phyloP scores from a whole-genome alignment of 2,797 vertebrate genomes.

The Melanotaenia pygmaea region DNA sequence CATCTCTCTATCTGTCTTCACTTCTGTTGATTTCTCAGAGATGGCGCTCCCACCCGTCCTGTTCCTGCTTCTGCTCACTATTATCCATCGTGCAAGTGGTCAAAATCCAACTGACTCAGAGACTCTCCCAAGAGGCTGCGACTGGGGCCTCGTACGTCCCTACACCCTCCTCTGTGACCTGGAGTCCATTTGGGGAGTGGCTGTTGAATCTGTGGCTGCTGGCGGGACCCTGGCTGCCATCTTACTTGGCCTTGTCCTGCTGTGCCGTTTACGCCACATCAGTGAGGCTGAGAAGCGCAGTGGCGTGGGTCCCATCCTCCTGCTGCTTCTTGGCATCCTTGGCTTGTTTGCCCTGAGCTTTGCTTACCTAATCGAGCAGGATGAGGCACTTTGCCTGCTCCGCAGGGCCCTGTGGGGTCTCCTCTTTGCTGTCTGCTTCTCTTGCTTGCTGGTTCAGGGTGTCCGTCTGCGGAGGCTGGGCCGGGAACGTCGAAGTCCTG shows the following conservation, averaged over 20 bases:
- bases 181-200: conserved; percentile 96
- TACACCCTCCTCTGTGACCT: conserved; percentile 93
- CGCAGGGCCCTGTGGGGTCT: conserved; percentile 94
- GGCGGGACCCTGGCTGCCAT: conserved; percentile 88
- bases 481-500: conserved; percentile 87
- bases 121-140: conserved; percentile 88
- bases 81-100: conserved; percentile 49
- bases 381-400: conserved; percentile 88
- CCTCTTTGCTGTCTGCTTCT: conserved; percentile 93
- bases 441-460: conserved; percentile 92
- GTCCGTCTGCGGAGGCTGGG: conserved; percentile 89
- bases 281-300: conserved; percentile 93
- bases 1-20: conserved; percentile 34
- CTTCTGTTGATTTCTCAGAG: conserved; percentile 58
- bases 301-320: conserved; percentile 89
- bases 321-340: conserved; percentile 90
- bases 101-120: conserved; percentile 85
- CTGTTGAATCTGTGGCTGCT: conserved; percentile 89
- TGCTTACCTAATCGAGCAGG: conserved; percentile 91
- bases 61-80: conserved; percentile 83
- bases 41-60: conserved; percentile 75
- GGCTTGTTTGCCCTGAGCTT: conserved; percentile 94
- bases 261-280: conserved; percentile 91
- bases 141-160: conserved; percentile 89
- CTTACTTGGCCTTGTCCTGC: conserved; percentile 88